phyloP scores from a whole-genome alignment of 2,888 invertebrate species.

The Saturnia pavonia region DNA sequence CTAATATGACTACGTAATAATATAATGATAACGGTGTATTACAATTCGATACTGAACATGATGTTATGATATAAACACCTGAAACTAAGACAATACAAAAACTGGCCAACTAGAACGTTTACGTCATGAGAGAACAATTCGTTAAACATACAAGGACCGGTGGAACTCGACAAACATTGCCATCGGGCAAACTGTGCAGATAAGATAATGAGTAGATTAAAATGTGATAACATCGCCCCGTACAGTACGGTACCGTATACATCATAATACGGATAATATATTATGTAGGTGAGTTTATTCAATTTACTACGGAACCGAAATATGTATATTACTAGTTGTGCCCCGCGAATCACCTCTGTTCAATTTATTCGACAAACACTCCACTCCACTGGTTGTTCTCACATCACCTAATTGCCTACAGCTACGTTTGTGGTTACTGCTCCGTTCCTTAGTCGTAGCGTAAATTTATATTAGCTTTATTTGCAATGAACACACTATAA shows the following conservation, averaged over 20 bases:
- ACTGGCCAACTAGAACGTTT: constrained; percentile 10
- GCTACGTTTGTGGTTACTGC: too few relatives aligned
- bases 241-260: constrained; percentile 9
- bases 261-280: neutral
- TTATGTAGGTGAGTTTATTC: neutral
- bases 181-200: constrained; percentile 38
- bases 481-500: too few relatives aligned
- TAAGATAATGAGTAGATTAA: constrained; percentile 38
- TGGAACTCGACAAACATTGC: constrained; percentile 64
- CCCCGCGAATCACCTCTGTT: too few relatives aligned
- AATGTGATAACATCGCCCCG: constrained; percentile 35
- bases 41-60: neutral
- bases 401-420: too few relatives aligned
- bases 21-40: constrained; percentile 4
- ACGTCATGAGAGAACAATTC: constrained; percentile 50
- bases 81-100: constrained; percentile 11
- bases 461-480: too few relatives aligned
- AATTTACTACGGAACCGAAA: neutral
- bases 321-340: too few relatives aligned
- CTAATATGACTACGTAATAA: neutral
- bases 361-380: too few relatives aligned
- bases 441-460: too few relatives aligned
- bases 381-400: too few relatives aligned
- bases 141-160: constrained; percentile 38
- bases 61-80: neutral